Evolutionary conservation across 2,888 invertebrate genomes (phyloP).

Genomic region (Noctua comes): DNA sequence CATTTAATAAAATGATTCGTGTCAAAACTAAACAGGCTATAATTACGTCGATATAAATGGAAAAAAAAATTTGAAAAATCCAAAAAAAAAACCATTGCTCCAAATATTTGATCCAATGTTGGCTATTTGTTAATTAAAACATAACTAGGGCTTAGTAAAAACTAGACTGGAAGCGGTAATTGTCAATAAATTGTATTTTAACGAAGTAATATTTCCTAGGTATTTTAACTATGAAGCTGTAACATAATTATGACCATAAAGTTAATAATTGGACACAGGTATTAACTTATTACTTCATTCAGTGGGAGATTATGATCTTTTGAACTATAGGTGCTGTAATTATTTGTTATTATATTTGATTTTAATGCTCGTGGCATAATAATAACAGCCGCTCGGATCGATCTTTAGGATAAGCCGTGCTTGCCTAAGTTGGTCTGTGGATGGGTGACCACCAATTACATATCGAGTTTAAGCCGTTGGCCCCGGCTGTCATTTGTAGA

Average conservation of each 20-base stretch:
- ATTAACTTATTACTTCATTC: constrained; percentile 36
- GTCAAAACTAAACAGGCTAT: constrained; percentile 19
- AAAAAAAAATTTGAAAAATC: constrained; percentile 8
- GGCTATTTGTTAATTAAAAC: constrained; percentile 53
- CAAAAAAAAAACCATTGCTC: constrained; percentile 27
- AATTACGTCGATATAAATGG: constrained; percentile 26
- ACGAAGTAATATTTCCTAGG: constrained; percentile 59
- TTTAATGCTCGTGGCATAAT: no score
- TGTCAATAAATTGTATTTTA: constrained; percentile 69
- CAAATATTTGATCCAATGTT: constrained; percentile 52
- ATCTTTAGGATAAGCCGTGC: no score
- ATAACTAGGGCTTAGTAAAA: constrained; percentile 47
- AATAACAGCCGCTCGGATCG: no score
- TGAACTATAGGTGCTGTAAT: constrained; percentile 14
- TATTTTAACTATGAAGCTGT: constrained; percentile 54
- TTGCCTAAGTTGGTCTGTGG: no score
- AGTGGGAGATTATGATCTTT: constrained; percentile 25
- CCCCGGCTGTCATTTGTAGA: no score
- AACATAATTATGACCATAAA: constrained; percentile 57
- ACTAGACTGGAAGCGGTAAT: constrained; percentile 65
- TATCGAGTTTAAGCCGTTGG: no score
- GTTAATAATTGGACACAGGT: constrained; percentile 14
- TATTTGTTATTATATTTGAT: constrained; percentile 1
- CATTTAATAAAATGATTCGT: constrained; percentile 22
- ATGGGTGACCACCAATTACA: no score